phyloP scores from a whole-genome alignment of 1,140 invertebrate genomes.

The Zaprionus tsacasi region DNA sequence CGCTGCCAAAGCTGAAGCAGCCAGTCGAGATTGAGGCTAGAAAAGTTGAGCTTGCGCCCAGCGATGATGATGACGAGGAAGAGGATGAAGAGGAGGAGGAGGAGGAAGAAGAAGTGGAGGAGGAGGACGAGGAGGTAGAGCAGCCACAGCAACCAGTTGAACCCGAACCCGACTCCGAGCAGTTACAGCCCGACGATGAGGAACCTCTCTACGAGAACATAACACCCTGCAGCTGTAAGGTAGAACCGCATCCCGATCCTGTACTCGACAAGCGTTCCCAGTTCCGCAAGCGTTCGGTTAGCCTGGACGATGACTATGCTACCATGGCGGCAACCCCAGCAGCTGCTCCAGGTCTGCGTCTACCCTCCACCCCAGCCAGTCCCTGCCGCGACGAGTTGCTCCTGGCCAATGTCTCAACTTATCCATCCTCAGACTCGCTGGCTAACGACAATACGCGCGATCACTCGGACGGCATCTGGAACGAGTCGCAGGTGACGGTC shows the following conservation, averaged over 20 bases:
- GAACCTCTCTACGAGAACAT: slow-evolving; percentile 80
- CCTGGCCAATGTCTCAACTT: slow-evolving; percentile 86
- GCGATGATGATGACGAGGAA: slow-evolving; percentile 56
- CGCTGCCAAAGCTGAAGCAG: slow-evolving; percentile 60
- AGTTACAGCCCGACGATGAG: slow-evolving; percentile 56
- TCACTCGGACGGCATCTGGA: slow-evolving; percentile 94
- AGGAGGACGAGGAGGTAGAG: slow-evolving; percentile 28
- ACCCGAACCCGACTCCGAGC: slow-evolving; percentile 31
- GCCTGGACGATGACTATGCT: slow-evolving; percentile 84
- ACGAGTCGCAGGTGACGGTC: slow-evolving; percentile 93
- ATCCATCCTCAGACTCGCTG: slow-evolving; percentile 92
- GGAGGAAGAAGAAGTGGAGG: slow-evolving; percentile 39
- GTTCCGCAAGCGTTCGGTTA: slow-evolving; percentile 88
- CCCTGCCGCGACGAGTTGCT: slow-evolving; percentile 83
- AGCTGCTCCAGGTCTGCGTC: slow-evolving; percentile 45
- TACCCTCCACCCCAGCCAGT: slow-evolving; percentile 85
- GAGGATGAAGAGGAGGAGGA: slow-evolving; percentile 39
- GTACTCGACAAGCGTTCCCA: slow-evolving; percentile 58
- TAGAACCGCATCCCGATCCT: slow-evolving; percentile 24
- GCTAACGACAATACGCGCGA: slow-evolving; percentile 90
- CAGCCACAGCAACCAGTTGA: slow-evolving; percentile 12
- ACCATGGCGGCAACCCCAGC: neutral
- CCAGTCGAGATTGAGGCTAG: slow-evolving; percentile 62
- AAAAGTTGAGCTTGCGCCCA: slow-evolving; percentile 63
- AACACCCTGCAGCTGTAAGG: slow-evolving; percentile 53